A percentile compares a stretch with the other conserved stretches of the same genome.
Conservation (phyloP, 2,797 vertebrate genomes). For the Mus minutoides region DNA sequence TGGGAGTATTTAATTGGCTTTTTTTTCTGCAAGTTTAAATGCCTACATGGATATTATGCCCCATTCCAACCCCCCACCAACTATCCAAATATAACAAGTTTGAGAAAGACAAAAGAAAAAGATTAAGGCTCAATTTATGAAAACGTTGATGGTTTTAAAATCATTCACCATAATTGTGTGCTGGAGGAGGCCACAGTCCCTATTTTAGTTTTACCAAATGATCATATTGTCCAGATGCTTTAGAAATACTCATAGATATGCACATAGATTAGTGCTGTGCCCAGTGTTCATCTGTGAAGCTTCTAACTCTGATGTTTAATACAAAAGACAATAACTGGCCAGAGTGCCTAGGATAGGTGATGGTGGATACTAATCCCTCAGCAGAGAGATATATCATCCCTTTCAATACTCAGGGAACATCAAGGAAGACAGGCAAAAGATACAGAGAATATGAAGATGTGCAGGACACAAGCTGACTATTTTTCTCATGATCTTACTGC, state of each 20-base stretch:
- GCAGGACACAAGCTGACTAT: not conserved
- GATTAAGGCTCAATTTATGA: not conserved
- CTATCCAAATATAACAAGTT: not conserved
- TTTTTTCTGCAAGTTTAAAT: not conserved
- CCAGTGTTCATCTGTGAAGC: not conserved
- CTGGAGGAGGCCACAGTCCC: not conserved
- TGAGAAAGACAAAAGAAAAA: not conserved
- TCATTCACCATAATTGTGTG: not conserved
- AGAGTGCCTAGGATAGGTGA: not conserved
- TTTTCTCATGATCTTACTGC: not conserved
- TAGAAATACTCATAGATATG: not conserved
- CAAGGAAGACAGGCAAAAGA: not conserved
- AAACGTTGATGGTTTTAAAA: constrained; percentile 47
- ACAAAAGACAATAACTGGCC: not conserved
- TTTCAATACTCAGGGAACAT: not conserved
- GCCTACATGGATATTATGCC: not conserved
- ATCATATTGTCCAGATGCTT: not conserved
- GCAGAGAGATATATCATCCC: not conserved
- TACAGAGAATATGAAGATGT: not conserved
- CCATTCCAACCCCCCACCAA: not conserved
- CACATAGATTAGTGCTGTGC: not conserved
- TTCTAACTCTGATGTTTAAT: not conserved
- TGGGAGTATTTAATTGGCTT: not conserved
- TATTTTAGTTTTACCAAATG: not conserved
- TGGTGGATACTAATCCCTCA: not conserved